Conservation (phyloP, 2,888 invertebrate genomes). For the Tuta absoluta region DNA sequence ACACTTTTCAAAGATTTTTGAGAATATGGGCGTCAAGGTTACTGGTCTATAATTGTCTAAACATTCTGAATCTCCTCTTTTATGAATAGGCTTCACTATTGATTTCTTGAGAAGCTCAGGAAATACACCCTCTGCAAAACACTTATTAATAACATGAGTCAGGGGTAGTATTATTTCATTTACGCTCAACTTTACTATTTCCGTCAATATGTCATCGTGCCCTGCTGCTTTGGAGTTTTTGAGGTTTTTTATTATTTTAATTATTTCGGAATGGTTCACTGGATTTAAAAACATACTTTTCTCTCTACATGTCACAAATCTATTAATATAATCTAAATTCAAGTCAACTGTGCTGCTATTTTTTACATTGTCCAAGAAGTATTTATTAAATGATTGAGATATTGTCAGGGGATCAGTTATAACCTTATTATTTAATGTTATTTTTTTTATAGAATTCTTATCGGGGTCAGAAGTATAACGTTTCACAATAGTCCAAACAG, state of each 20-base stretch:
- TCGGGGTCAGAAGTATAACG: too few species aligned
- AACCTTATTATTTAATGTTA: neutral
- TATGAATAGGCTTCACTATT: neutral
- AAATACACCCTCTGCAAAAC: neutral
- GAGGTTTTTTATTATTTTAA: too few species aligned
- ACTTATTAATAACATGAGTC: neutral
- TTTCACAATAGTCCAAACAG: too few species aligned
- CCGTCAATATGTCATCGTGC: neutral
- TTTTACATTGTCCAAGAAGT: neutral
- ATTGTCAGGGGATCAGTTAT: neutral
- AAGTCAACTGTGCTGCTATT: neutral
- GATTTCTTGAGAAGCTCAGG: neutral
- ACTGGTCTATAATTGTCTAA: neutral
- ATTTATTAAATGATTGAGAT: neutral
- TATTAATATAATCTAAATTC: too few species aligned
- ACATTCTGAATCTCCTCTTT: neutral
- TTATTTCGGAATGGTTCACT: neutral
- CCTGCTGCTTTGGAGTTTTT: neutral
- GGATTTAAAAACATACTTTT: constrained; percentile 7
- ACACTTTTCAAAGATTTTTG: neutral
- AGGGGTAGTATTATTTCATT: neutral
- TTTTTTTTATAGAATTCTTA: too few species aligned
- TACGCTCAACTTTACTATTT: neutral
- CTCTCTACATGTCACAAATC: neutral
- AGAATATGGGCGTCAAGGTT: neutral